Conservation (phyloP, 2,113 vertebrate species). For the Melanerpes aurifrons region DNA sequence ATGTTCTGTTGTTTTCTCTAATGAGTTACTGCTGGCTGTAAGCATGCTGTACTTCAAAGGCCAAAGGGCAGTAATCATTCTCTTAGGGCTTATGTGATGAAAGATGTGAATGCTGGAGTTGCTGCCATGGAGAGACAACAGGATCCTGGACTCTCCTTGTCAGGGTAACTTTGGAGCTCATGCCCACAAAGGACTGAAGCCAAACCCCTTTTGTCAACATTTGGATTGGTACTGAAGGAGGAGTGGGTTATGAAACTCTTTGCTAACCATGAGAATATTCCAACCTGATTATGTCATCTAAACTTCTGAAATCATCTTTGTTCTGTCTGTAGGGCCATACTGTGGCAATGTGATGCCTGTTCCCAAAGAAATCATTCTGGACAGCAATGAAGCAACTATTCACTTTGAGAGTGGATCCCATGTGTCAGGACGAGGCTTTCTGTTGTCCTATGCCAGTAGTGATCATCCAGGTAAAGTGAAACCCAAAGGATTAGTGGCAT, state of each 20-base stretch:
- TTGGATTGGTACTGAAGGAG: slow-evolving; percentile 14
- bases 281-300: background rate
- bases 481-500: background rate
- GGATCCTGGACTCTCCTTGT: slow-evolving; percentile 26
- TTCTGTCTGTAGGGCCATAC: slow-evolving; percentile 76
- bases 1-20: slow-evolving; percentile 10
- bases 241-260: background rate
- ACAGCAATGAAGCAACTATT: slow-evolving; percentile 81
- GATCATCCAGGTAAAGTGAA: slow-evolving; percentile 82
- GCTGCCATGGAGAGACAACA: background rate
- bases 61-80: background rate
- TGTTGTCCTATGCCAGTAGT: slow-evolving; percentile 83
- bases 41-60: slow-evolving; percentile 33
- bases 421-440: slow-evolving; percentile 85
- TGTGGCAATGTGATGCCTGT: slow-evolving; percentile 76
- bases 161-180: slow-evolving; percentile 5
- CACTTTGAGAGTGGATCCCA: slow-evolving; percentile 83
- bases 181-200: background rate
- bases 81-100: slow-evolving; percentile 8
- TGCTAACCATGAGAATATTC: background rate
- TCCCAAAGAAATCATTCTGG: slow-evolving; percentile 76
- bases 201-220: slow-evolving; percentile 50
- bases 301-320: slow-evolving; percentile 50
- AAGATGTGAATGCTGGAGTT: background rate
- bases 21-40: slow-evolving; percentile 39